A percentile compares a stretch with the other conserved stretches of the same genome.
Conservation (phyloP, 2,113 vertebrate species). For the Callionymus lyra region DNA sequence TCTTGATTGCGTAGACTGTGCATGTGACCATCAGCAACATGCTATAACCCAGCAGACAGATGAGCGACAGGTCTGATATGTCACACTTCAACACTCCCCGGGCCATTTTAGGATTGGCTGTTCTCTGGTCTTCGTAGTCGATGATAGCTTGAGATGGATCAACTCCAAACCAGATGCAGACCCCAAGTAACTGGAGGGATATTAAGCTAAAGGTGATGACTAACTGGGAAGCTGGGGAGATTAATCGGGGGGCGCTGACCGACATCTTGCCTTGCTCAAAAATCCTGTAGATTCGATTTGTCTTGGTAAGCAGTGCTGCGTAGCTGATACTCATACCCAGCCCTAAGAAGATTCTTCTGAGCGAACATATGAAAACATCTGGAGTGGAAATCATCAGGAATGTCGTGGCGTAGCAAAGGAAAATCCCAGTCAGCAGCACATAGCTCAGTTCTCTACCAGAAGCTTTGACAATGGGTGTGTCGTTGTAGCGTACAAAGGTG, state of each 20-base stretch:
- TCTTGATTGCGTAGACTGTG: conserved; percentile 96
- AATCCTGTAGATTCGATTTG: conserved; percentile 96
- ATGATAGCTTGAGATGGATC: conserved; percentile 90
- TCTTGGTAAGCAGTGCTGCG: conserved; percentile 91
- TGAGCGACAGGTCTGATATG: conserved; percentile 93
- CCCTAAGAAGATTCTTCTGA: conserved; percentile 87
- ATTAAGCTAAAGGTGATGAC: conserved; percentile 94
- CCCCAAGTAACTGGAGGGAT: conserved; percentile 88
- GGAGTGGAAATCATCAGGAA: conserved; percentile 93
- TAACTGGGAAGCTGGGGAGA: conserved; percentile 90
- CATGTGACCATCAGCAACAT: conserved; percentile 98
- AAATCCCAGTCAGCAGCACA: conserved; percentile 88
- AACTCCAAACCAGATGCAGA: conserved; percentile 92
- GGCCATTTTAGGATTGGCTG: conserved; percentile 80
- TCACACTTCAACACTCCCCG: conserved; percentile 82
- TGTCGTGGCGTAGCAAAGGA: conserved; percentile 89
- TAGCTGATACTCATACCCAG: conserved; percentile 97
- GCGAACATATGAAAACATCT: conserved; percentile 78
- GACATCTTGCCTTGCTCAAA: conserved; percentile 96
- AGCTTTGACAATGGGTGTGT: conserved; percentile 92
- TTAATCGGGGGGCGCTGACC: conserved; percentile 84
- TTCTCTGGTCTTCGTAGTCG: conserved; percentile 94
- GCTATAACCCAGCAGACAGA: conserved; percentile 94
- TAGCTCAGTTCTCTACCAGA: conserved; percentile 93
- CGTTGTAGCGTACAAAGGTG: conserved; percentile 90